Evolutionary conservation across 2,797 vertebrate species (phyloP).

Genomic region (Sebastes wilsoni): DNA sequence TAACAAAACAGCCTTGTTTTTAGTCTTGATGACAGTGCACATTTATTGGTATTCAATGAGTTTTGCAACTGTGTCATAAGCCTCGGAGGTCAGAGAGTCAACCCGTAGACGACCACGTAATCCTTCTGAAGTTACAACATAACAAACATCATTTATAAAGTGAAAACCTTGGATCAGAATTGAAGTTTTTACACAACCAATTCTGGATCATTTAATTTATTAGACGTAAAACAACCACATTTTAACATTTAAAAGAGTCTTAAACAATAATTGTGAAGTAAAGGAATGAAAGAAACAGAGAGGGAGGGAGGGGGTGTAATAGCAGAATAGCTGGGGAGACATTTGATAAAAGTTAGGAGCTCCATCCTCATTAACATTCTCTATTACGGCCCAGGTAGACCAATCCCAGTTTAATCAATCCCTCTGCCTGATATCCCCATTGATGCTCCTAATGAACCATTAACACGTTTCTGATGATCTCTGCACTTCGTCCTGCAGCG

Average conservation of each 20-base stretch:
- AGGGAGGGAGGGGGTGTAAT: background rate
- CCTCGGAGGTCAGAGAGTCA: slow-evolving; percentile 24
- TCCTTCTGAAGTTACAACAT: background rate
- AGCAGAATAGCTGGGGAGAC: slow-evolving; percentile 15
- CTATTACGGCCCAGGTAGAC: slow-evolving; percentile 17
- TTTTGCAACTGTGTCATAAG: slow-evolving; percentile 24
- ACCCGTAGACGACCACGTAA: background rate
- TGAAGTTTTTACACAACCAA: background rate
- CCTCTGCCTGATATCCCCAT: background rate
- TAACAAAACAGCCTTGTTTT: background rate
- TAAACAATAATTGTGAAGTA: background rate
- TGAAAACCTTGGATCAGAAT: background rate
- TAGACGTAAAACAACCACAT: background rate
- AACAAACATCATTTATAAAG: background rate
- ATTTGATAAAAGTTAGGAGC: slow-evolving; percentile 3
- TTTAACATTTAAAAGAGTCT: background rate
- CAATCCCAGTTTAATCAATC: slow-evolving; percentile 38
- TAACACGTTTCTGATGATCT: slow-evolving; percentile 45
- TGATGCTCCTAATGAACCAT: slow-evolving; percentile 36
- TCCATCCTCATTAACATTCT: slow-evolving; percentile 28
- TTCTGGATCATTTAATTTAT: background rate
- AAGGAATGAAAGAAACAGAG: background rate
- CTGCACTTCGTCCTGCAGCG: slow-evolving; percentile 30
- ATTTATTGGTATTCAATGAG: background rate
- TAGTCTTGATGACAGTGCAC: slow-evolving; percentile 17